Evolutionary conservation across 2,888 invertebrate genomes (phyloP).

Genomic region (Drosophila emarginata): DNA sequence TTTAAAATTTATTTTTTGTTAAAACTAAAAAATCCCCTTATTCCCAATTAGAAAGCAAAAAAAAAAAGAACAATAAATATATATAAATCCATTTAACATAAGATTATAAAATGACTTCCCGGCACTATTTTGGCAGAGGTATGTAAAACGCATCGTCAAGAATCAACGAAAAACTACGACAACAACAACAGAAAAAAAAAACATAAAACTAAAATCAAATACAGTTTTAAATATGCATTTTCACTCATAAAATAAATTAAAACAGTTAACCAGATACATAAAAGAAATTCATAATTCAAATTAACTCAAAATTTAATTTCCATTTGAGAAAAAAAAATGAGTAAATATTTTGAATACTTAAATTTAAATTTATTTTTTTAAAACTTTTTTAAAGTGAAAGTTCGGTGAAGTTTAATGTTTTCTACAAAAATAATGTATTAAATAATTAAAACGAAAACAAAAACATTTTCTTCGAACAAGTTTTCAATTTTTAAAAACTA

Average conservation of each 20-base stretch:
- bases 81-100: conserved; percentile 65
- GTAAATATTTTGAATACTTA: too few relatives aligned
- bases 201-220: conserved; percentile 2
- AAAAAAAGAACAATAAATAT: conserved; percentile 27
- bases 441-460: too few relatives aligned
- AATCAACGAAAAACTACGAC: conserved; percentile 30
- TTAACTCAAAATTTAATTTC: too few relatives aligned
- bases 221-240: conserved; percentile 8
- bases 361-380: too few relatives aligned
- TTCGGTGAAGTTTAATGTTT: too few relatives aligned
- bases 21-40: conserved; percentile 29
- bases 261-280: conserved; percentile 12
- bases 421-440: too few relatives aligned
- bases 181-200: conserved; percentile 24
- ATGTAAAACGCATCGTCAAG: conserved; percentile 76
- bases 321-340: too few relatives aligned
- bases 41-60: conserved; percentile 25
- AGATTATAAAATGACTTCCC: conserved; percentile 81
- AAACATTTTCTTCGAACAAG: too few relatives aligned
- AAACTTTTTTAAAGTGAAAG: too few relatives aligned
- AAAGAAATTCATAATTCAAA: too few relatives aligned
- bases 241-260: conserved; percentile 22
- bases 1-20: conserved; percentile 34
- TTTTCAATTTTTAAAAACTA: too few relatives aligned
- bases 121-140: conserved; percentile 83